Base-by-base conservation (phyloP, 2,888 invertebrate species). In the Didymodactylos carnosus region DNA sequence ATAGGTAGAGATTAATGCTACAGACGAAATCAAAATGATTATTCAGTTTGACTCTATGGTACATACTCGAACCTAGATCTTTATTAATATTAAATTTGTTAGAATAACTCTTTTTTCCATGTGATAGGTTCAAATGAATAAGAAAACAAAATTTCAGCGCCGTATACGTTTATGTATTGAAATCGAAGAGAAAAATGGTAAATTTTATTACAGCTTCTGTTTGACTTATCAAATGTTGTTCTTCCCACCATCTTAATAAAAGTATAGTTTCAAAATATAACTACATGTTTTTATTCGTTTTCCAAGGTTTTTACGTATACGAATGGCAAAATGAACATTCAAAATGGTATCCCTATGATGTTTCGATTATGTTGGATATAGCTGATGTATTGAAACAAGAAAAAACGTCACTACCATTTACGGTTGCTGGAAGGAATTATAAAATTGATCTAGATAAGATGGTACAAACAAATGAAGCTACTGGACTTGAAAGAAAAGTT, bases 391-490 rank as follows among this genome's bases (percentile, higher is more conserved):
- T 62, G 3, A 35, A 35, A n/a, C 19, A 35, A 35, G 62, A 62
- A 35, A 29, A 62, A 62, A 62, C 62, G 10, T 10, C 7, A 35
- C 10, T 62, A 19, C 35, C 62, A 1, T 16, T 62, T 16, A 62
- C 62, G 8, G 29, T 19, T 62, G 35, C 29, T 35, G 35, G 4
- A n/a, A 29, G 62, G 3, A 35, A 29, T 1, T 74, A 71, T 74
- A 19, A 71, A 39, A 51, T 74, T 35, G 74, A 74, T 41, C 27
- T 74, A 1, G 25, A 71, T 23, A 53, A 71, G 62, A 51, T 74
- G 27, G 41, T 53, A 19, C 74, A 74, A 69, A 71, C 39, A 40
- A 74, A 74, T 71, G 43, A 71, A 40, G 69, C 43, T 29, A 53
- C 71, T 0, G 69, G 69, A 39, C 46, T 39, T 27, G 35, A 7